Percentiles rank a stretch among this genome's conserved stretches.
phyloP scores from a whole-genome alignment of 2,888 invertebrate species.

The Nomada fabriciana region DNA sequence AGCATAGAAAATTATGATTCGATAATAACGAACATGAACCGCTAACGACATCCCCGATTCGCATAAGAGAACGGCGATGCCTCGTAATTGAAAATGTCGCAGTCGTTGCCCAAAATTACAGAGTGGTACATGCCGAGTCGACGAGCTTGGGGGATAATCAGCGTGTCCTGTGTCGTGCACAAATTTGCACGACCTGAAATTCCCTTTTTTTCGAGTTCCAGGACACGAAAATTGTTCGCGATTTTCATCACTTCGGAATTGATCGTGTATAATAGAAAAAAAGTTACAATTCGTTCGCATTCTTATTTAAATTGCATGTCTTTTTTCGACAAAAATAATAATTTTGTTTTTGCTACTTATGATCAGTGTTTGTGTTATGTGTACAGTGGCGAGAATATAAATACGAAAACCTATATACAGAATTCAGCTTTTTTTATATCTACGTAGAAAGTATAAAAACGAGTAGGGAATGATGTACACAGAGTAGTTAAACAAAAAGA shows the following conservation, averaged over 20 bases:
- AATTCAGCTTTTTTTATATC: too few relatives aligned
- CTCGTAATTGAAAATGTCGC: slow-evolving; percentile 5
- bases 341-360: too few relatives aligned
- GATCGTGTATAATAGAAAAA: too few relatives aligned
- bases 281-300: too few relatives aligned
- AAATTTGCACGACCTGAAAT: background rate
- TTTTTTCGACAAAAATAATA: too few relatives aligned
- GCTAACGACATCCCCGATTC: slow-evolving; percentile 3
- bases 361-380: too few relatives aligned
- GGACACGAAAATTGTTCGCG: background rate
- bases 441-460: too few relatives aligned
- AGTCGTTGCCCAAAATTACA: slow-evolving; percentile 4
- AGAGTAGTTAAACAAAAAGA: too few relatives aligned
- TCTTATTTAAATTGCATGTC: too few relatives aligned
- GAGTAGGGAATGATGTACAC: too few relatives aligned
- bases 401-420: too few relatives aligned
- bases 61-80: background rate
- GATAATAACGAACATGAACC: background rate
- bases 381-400: too few relatives aligned
- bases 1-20: background rate
- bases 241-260: background rate
- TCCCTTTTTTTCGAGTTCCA: background rate
- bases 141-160: background rate
- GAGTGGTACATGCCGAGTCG: background rate
- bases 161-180: background rate